Base-by-base conservation (phyloP, 2,888 invertebrate genomes). In the Smittia aterrima region DNA sequence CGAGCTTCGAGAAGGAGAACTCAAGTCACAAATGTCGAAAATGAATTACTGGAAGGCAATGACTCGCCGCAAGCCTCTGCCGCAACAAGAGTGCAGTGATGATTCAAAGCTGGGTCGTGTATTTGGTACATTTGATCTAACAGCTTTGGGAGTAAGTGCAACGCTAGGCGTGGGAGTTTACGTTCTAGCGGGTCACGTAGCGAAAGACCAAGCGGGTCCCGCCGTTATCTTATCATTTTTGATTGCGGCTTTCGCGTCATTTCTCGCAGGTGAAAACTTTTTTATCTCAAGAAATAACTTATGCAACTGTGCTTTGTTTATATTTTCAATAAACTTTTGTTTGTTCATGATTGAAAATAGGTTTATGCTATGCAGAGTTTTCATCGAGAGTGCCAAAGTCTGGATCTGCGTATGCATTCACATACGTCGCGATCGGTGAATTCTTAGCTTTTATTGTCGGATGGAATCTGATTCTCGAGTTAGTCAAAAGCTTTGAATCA, bases 81-180 rank as follows among this genome's bases (percentile, higher is more conserved):
- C 76, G 1, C 75, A 24, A 3, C 40, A 25, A 1, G 47, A 54
- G 18, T 41, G 32, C 7, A 79, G 80, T 24, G 78, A 78, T 1
- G 82, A 82, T 1, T 77, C 78, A 0, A 82, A 81, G 76, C 76
- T 82, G 2, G 80, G 81, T 75, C 79, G 82, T 4, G 80, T 82
- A 2, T 77, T 82, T 53, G 80, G 80, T 2, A 77, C 83, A 4
- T 82, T 80, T 76, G 95, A 96, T 81, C 84, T 96, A 75, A 92
- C 92, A 0, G 89, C 91, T 0, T 81, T 96, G 62, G 95, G 90
- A 7, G 87, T 92, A 76, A 92, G 92, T 76, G 89, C 91, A 77
- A 92, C 92, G 0, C 85, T 96, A 73, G 93, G 93, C n/a, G 91
- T 95, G 2, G 96, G 96, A 13, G 90, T 95, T 74, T 95, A 95